These are phyloP conservation scores for Xenopus borealis DNA, from an alignment of 2,113 vertebrate genomes.

Conservation along the genomic window DNA sequence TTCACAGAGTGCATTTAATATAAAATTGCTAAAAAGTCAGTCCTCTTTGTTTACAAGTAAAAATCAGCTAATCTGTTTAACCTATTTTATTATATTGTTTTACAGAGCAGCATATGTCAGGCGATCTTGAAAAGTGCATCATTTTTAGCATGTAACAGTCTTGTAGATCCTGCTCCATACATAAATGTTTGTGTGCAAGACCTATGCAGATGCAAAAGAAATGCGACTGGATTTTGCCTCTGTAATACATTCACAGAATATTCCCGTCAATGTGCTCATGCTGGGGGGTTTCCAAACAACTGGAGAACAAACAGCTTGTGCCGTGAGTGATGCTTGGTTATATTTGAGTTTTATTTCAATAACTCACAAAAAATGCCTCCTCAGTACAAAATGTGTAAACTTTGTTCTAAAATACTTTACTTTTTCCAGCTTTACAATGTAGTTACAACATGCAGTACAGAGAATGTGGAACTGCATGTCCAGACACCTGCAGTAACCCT, in stretches of 20 bases:
- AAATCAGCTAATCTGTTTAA: too few relatives aligned
- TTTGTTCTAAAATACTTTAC: too few relatives aligned
- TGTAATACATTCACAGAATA: constrained; percentile 68
- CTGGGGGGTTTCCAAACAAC: constrained; percentile 59
- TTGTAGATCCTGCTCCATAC: constrained; percentile 55
- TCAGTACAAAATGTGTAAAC: too few relatives aligned
- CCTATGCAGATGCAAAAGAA: constrained; percentile 58
- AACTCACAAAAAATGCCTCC: not conserved
- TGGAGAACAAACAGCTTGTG: constrained; percentile 63
- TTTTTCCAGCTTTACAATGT: constrained; percentile 68
- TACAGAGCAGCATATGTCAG: constrained; percentile 60
- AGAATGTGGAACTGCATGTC: constrained; percentile 75
- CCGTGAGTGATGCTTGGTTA: constrained; percentile 51
- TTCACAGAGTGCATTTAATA: too few relatives aligned
- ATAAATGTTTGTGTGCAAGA: constrained; percentile 60
- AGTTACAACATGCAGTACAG: constrained; percentile 69
- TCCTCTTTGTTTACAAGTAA: too few relatives aligned
- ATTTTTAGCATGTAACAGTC: constrained; percentile 55
- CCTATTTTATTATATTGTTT: not conserved
- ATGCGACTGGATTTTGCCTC: constrained; percentile 53
- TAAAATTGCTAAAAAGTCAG: too few relatives aligned
- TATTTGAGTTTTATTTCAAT: not conserved
- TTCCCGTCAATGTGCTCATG: constrained; percentile 66
- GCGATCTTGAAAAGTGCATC: constrained; percentile 53
- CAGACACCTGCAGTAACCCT: constrained; percentile 74